Percentiles rank a stretch among this genome's conserved stretches.
These are phyloP conservation scores for Lasioglossum vierecki DNA, from an alignment of 2,888 invertebrate genomes.

Conservation along the genomic window DNA sequence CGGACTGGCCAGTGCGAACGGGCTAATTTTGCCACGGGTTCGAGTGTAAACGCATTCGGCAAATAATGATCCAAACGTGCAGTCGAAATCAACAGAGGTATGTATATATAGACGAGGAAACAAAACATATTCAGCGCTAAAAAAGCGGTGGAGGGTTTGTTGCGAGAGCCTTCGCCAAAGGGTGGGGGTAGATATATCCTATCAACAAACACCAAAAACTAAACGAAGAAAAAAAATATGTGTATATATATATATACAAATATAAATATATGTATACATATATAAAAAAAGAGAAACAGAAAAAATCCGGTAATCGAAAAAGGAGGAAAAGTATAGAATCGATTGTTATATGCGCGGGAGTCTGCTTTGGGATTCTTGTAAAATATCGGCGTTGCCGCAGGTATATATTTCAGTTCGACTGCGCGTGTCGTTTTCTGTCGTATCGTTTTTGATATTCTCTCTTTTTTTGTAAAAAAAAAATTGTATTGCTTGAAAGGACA, in stretches of 20 bases:
- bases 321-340: slow-evolving; percentile 51
- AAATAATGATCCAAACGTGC: slow-evolving; percentile 4
- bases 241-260: not conserved
- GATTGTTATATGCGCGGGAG: slow-evolving; percentile 62
- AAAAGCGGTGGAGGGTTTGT: not conserved
- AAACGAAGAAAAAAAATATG: slow-evolving; percentile 12
- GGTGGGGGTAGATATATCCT: not conserved
- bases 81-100: not conserved
- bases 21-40: not conserved
- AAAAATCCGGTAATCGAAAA: not conserved
- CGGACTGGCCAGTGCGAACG: not conserved
- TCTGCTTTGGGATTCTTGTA: slow-evolving; percentile 28
- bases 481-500: slow-evolving; percentile 77
- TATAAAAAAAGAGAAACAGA: not conserved
- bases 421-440: slow-evolving; percentile 62
- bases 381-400: slow-evolving; percentile 62
- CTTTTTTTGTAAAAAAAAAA: not conserved
- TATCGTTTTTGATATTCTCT: slow-evolving; percentile 16
- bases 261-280: not conserved
- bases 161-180: slow-evolving; percentile 55
- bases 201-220: slow-evolving; percentile 55
- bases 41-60: slow-evolving; percentile 5
- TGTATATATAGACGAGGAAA: not conserved
- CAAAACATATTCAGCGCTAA: not conserved
- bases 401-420: slow-evolving; percentile 36